A percentile compares a stretch with the other conserved stretches of the same genome.
Evolutionary conservation across 2,888 invertebrate genomes (phyloP).

Genomic region (Morinoia aosen): DNA sequence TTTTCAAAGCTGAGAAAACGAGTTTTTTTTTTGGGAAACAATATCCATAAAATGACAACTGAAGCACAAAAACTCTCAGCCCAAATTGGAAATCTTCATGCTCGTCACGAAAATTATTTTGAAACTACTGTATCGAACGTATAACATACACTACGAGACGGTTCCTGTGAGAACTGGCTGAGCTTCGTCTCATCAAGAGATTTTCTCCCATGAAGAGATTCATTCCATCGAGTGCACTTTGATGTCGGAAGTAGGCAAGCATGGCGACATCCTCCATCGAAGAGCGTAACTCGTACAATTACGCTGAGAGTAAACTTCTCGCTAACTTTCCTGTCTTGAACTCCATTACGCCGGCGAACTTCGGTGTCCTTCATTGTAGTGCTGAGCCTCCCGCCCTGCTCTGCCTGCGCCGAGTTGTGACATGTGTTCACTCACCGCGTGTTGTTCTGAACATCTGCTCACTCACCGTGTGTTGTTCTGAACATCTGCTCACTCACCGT

Average conservation of each 20-base stretch:
- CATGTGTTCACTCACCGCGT: neutral
- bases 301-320: neutral
- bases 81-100: neutral
- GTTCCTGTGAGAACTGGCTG: neutral
- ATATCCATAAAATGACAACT: too few species aligned
- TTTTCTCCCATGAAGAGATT: neutral
- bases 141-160: neutral
- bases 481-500: neutral
- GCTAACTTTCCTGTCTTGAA: neutral
- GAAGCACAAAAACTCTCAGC: too few species aligned
- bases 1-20: too few species aligned
- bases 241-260: neutral
- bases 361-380: neutral
- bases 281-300: neutral
- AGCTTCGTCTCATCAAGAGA: neutral
- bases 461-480: too few species aligned
- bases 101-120: neutral
- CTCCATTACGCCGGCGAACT: neutral
- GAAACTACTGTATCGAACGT: neutral
- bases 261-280: neutral
- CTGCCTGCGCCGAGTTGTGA: neutral
- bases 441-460: too few species aligned
- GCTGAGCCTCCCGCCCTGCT: neutral
- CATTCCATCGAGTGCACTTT: neutral
- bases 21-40: too few species aligned